phyloP scores from a whole-genome alignment of 2,113 vertebrate genomes.

The Pelusios castaneus region DNA sequence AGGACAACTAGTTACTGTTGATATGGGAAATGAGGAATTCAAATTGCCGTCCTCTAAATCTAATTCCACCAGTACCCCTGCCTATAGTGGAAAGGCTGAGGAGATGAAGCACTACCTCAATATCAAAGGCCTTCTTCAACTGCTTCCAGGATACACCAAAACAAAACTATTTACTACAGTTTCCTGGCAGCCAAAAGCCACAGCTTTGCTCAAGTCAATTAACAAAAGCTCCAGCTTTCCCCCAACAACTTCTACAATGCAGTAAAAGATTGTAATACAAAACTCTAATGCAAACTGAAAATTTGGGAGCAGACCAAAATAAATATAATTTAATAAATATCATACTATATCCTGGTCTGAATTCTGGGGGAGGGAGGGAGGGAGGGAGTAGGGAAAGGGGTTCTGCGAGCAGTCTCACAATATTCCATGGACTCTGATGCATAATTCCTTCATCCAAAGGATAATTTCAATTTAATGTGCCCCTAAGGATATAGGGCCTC shows the following conservation, averaged over 20 bases:
- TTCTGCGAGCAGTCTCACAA: background rate
- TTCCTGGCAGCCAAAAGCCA: fast-evolving
- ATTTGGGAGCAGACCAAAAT: fast-evolving
- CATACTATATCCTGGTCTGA: fast-evolving
- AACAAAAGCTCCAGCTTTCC: background rate
- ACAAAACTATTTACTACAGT: background rate
- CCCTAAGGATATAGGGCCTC: background rate
- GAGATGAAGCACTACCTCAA: background rate
- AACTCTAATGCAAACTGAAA: background rate
- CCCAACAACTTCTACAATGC: fast-evolving
- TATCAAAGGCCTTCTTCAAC: background rate
- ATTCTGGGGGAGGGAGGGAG: fast-evolving
- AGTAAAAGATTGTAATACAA: background rate
- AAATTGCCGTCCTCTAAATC: background rate
- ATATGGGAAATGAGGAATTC: background rate
- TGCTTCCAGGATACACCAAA: fast-evolving
- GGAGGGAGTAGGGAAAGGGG: fast-evolving
- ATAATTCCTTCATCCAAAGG: background rate
- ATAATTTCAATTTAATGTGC: background rate
- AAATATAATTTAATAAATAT: background rate
- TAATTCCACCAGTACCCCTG: background rate
- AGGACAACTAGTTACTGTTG: fast-evolving
- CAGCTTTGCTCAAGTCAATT: background rate
- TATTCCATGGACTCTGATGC: fast-evolving
- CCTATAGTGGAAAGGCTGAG: background rate